Percentiles rank a stretch among this genome's conserved stretches.
These are phyloP conservation scores for Zele albiditarsus DNA, from an alignment of 2,888 invertebrate genomes.

Conservation along the genomic window DNA sequence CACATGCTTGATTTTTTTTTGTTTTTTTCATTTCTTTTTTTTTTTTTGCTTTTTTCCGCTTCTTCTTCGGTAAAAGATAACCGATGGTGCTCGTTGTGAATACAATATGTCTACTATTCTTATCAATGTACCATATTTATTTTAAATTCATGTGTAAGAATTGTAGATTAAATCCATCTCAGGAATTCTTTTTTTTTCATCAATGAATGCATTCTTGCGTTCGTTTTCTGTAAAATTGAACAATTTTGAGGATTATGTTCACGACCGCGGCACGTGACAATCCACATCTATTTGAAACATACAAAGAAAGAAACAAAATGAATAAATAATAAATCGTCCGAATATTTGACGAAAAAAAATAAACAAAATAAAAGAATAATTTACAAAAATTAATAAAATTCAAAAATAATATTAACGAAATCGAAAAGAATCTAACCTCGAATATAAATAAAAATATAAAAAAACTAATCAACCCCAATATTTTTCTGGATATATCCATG, in stretches of 20 bases:
- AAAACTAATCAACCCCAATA: neutral
- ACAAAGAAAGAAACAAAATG: slow-evolving; percentile 61
- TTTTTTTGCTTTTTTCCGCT: slow-evolving; percentile 30
- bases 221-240: slow-evolving; percentile 70
- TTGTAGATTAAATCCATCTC: slow-evolving; percentile 64
- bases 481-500: slow-evolving; percentile 12
- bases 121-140: slow-evolving; percentile 40
- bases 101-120: slow-evolving; percentile 60
- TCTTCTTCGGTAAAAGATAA: slow-evolving; percentile 53
- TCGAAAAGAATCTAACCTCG: slow-evolving; percentile 8
- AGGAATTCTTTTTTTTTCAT: slow-evolving; percentile 65
- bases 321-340: slow-evolving; percentile 52
- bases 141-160: slow-evolving; percentile 62
- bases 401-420: slow-evolving; percentile 30
- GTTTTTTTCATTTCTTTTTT: slow-evolving; percentile 32
- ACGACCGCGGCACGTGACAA: slow-evolving; percentile 63
- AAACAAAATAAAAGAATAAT: slow-evolving; percentile 17
- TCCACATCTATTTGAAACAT: slow-evolving; percentile 61
- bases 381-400: slow-evolving; percentile 50
- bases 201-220: slow-evolving; percentile 66
- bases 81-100: slow-evolving; percentile 62
- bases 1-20: slow-evolving; percentile 45
- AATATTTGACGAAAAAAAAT: slow-evolving; percentile 29
- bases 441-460: slow-evolving; percentile 10
- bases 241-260: slow-evolving; percentile 61